Conservation (phyloP, 2,888 invertebrate genomes). For the Drosophila eohydei region DNA sequence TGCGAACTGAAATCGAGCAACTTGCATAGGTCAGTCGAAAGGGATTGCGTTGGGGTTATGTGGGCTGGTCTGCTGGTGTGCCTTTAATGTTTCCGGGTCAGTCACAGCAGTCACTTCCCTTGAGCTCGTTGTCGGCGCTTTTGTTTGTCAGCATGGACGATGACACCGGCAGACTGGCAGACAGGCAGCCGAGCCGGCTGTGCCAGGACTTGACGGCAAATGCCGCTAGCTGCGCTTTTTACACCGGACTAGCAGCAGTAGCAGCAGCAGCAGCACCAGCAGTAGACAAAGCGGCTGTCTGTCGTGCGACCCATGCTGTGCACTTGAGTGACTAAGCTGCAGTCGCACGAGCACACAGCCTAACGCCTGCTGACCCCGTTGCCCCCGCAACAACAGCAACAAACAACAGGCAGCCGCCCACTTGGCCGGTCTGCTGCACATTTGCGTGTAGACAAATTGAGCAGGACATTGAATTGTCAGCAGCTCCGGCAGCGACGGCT, state of each 20-base stretch:
- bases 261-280: conserved; percentile 36
- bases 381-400: conserved; percentile 26
- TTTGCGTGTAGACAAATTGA: conserved; percentile 80
- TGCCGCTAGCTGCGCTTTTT: conserved; percentile 78
- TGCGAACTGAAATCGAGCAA: conserved; percentile 31
- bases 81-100: conserved; percentile 79
- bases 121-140: conserved; percentile 78
- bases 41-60: background rate
- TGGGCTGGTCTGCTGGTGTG: conserved; percentile 31
- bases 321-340: conserved; percentile 80
- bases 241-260: conserved; percentile 40
- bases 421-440: conserved; percentile 43
- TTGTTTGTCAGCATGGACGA: conserved; percentile 80
- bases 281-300: conserved; percentile 42
- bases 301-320: conserved; percentile 55
- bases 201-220: conserved; percentile 45
- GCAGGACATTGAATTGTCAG: conserved; percentile 80
- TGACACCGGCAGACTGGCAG: conserved; percentile 61
- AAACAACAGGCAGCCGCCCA: conserved; percentile 47
- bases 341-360: conserved; percentile 45
- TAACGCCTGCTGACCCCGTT: conserved; percentile 35
- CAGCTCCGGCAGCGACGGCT: conserved; percentile 44
- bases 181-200: conserved; percentile 36
- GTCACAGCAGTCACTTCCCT: conserved; percentile 80
- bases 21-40: background rate